Base-by-base conservation (phyloP, 2,113 vertebrate genomes). In the Melozone crissalis region DNA sequence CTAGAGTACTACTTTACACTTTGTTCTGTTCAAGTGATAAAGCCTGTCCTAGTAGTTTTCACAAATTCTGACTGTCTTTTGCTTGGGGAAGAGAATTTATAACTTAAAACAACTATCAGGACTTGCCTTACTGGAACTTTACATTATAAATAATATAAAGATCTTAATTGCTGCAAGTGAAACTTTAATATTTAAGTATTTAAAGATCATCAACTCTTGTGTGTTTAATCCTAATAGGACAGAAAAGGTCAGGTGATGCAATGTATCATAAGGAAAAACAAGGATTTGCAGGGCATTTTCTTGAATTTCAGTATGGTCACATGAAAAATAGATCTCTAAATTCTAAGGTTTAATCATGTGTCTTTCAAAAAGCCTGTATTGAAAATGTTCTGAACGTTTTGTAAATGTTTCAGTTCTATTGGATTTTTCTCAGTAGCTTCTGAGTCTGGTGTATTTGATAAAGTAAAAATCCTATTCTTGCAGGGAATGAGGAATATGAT, bases 61-160 rank as follows among this genome's bases (percentile, higher is more conserved):
- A 77, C 58, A 37, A 94, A 82, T 89, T 95, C 44, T 94, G 46
- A 30, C 43, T n/a, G 28, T 78, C 65, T 93, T 94, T 75, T 94
- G 51, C 37, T 80, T 27, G 2, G 47, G 27, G 71, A 59, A 74
- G 74, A 89, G 77, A 7, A 28, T 59, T 74, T 83, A 79, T 62
- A 65, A 49, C 47, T 21, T 78, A 90, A 65, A 90, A 37, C 55
- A 67, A 12, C 65, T 71, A 27, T 76, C 62, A 61, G 24, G 2
- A 87, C 35, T 84, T 92, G 15, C 65, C 46, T 88, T 92, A 77
- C 10, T 94, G 37, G 22, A 84, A 72, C 35, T 91, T 93, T 47
- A 15, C n/a, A 26, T 68, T 76, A 16, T 35, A 73, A 73, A 44
- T 69, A 46, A 19, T 47, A n/a, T 11, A 13, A 76, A 76, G 30